These are phyloP conservation scores for Steinernema hermaphroditum DNA, from an alignment of 2,888 invertebrate species.

Conservation along the genomic window DNA sequence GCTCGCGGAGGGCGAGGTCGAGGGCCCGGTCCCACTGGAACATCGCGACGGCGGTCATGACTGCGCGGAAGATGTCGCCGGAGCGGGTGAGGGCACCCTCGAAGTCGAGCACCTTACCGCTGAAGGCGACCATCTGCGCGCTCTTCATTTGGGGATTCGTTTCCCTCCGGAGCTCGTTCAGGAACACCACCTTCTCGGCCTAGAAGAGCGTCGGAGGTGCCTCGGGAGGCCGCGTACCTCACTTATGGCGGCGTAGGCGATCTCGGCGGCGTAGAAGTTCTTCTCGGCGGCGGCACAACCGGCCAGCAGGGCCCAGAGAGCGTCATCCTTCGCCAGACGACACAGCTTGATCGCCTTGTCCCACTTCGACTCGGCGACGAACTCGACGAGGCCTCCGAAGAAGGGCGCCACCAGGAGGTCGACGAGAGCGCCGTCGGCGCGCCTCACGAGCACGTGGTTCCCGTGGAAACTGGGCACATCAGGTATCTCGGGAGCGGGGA, in stretches of 20 bases:
- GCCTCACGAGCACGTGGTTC: constrained; percentile 80
- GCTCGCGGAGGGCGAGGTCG: constrained; percentile 77
- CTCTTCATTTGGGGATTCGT: constrained; percentile 68
- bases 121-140: constrained; percentile 66
- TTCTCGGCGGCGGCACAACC: constrained; percentile 84
- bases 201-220: background rate
- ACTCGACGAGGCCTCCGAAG: constrained; percentile 70
- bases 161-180: constrained; percentile 55
- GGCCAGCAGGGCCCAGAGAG: constrained; percentile 90
- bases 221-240: constrained; percentile 70
- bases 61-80: constrained; percentile 73
- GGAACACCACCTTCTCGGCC: constrained; percentile 69
- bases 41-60: constrained; percentile 75
- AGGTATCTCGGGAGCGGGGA: background rate
- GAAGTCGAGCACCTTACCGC: constrained; percentile 73
- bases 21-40: constrained; percentile 79
- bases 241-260: constrained; percentile 88
- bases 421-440: constrained; percentile 85
- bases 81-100: constrained; percentile 75
- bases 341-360: constrained; percentile 82
- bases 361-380: constrained; percentile 80
- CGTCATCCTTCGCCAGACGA: constrained; percentile 71
- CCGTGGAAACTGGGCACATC: constrained; percentile 78
- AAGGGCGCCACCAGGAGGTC: constrained; percentile 78
- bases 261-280: constrained; percentile 86